These are phyloP conservation scores for Cancer borealis DNA, from an alignment of 2,888 invertebrate genomes.

Conservation along the genomic window DNA sequence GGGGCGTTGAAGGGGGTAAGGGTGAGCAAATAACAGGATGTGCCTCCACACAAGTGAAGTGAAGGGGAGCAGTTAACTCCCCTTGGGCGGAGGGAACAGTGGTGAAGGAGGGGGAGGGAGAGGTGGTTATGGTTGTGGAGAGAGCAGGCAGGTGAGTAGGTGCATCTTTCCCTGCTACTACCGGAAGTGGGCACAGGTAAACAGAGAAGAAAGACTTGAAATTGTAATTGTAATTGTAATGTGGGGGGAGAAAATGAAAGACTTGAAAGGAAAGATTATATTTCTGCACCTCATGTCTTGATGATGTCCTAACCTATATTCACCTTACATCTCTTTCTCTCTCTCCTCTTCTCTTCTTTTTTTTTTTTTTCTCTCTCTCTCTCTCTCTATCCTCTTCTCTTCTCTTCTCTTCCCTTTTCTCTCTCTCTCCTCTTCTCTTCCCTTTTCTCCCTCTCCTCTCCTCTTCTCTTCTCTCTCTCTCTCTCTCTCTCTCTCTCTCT, in stretches of 20 bases:
- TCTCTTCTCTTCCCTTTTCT: background rate
- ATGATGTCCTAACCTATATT: too few species aligned
- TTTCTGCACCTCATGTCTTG: too few species aligned
- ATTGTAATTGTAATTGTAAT: too few species aligned
- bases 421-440: background rate
- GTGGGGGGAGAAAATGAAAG: too few species aligned
- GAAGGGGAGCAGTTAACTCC: background rate
- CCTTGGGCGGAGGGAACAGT: background rate
- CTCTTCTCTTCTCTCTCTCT: background rate
- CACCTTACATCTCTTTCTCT: background rate
- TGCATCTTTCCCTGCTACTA: background rate
- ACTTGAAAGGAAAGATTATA: too few species aligned
- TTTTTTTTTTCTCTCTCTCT: background rate
- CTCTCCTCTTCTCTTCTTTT: background rate
- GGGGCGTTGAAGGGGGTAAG: background rate
- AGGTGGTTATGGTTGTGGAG: background rate
- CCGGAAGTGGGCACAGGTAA: background rate
- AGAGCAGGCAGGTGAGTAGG: background rate
- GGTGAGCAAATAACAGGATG: slow-evolving; percentile 18
- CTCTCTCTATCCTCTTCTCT: background rate
- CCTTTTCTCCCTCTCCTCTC: background rate
- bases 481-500: background rate
- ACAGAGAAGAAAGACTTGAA: background rate
- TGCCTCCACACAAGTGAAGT: background rate
- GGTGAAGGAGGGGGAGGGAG: background rate